Conservation (phyloP, 2,113 vertebrate species). For the Lepus timidus region DNA sequence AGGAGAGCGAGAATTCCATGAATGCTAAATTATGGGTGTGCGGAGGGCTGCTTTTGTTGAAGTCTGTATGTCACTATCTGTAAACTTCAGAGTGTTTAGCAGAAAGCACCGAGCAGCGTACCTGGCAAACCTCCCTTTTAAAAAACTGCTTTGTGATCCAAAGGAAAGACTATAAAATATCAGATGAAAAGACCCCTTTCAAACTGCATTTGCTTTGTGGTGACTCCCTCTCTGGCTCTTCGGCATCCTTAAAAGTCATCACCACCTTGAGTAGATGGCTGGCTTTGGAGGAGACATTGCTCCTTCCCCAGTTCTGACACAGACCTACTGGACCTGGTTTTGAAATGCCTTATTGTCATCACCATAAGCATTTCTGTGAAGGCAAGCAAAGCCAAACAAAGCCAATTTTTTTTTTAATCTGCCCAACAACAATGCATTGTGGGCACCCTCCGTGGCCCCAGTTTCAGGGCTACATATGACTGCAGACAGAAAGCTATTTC, state of each 20-base stretch:
- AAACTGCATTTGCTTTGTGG: constrained; percentile 84
- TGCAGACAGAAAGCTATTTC: constrained; percentile 96
- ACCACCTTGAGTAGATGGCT: constrained; percentile 85
- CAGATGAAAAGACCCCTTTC: constrained; percentile 87
- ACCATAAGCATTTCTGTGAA: constrained; percentile 85
- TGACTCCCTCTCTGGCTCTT: constrained; percentile 82
- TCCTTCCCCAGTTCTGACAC: constrained; percentile 74
- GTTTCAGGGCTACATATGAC: constrained; percentile 85
- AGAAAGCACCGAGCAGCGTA: constrained; percentile 82
- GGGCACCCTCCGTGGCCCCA: constrained; percentile 79
- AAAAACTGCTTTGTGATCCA: constrained; percentile 79
- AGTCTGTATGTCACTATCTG: constrained; percentile 79
- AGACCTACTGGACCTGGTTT: constrained; percentile 76
- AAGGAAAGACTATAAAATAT: constrained; percentile 86
- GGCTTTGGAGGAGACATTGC: constrained; percentile 79
- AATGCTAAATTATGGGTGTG: constrained; percentile 87
- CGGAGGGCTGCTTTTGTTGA: constrained; percentile 83
- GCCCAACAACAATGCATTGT: constrained; percentile 77
- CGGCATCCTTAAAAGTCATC: constrained; percentile 90
- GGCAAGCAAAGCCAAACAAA: constrained; percentile 87
- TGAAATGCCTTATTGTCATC: constrained; percentile 84
- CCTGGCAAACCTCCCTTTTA: constrained; percentile 84
- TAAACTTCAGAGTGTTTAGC: constrained; percentile 87
- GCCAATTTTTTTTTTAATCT: constrained; percentile 76
- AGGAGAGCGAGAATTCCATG: constrained; percentile 83